These are phyloP conservation scores for Trichomalopsis sarcophagae DNA, from an alignment of 1,140 invertebrate genomes.

Conservation along the genomic window DNA sequence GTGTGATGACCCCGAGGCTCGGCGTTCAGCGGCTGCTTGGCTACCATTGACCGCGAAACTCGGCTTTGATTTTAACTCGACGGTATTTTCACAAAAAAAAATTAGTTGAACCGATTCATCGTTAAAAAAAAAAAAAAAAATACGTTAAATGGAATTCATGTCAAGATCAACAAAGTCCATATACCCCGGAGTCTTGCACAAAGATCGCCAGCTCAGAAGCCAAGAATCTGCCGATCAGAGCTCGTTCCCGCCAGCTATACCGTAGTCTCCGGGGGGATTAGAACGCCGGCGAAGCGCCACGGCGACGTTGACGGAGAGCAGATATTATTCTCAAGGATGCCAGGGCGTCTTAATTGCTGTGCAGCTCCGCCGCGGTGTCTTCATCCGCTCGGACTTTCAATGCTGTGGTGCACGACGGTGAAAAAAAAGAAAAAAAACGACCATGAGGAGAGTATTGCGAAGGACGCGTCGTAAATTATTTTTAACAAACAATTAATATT, in stretches of 20 bases:
- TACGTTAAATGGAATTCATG: neutral
- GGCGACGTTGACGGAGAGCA: constrained; percentile 45
- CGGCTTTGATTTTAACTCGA: too few relatives aligned
- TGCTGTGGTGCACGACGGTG: neutral
- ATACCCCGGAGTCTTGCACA: neutral
- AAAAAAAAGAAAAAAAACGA: neutral
- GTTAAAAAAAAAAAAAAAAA: neutral
- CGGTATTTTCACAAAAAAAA: too few relatives aligned
- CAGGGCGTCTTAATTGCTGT: constrained; percentile 41
- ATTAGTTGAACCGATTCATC: too few relatives aligned
- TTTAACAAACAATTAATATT: constrained; percentile 48
- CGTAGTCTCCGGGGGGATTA: constrained; percentile 20
- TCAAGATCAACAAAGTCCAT: constrained; percentile 5
- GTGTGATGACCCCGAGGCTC: constrained; percentile 32
- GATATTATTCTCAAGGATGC: constrained; percentile 50
- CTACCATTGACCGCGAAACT: constrained; percentile 40
- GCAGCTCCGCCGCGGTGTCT: neutral
- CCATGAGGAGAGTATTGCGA: neutral
- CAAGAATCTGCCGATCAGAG: neutral
- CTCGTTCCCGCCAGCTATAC: neutral
- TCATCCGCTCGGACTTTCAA: constrained; percentile 33
- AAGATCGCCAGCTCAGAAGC: neutral
- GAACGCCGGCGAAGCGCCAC: constrained; percentile 23
- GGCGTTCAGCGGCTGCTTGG: neutral
- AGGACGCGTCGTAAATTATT: constrained; percentile 38